Evolutionary conservation across 2,888 invertebrate genomes (phyloP), one percentile per base, ranked within the genome.

Genomic region (Pristionchus exspectatus): DNA sequence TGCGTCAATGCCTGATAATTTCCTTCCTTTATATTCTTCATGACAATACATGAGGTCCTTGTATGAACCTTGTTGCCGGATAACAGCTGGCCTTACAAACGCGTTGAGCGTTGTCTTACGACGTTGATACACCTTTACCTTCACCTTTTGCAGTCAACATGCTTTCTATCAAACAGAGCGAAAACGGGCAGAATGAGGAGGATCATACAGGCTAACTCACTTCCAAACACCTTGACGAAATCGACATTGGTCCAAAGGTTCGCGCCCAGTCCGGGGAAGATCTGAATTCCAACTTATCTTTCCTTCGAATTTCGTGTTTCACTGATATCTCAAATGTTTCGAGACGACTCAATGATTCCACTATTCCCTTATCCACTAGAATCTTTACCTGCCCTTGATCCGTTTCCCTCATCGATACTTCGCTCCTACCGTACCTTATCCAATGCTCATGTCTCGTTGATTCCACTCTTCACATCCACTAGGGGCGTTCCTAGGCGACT

Each of bases 381-480:
- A n/a, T n/a, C n/a, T n/a, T n/a, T n/a, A n/a, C n/a, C n/a, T n/a
- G n/a, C n/a, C n/a, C n/a, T n/a, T n/a, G n/a, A n/a, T n/a, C n/a
- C n/a, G n/a, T n/a, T n/a, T n/a, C n/a, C n/a, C n/a, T n/a, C n/a
- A n/a, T n/a, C n/a, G n/a, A n/a, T n/a, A 7, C 30, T 30, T 30
- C 69, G 30, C 10, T 69, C 38, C 18, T 81, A 84, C 59, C 59
- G n/a, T 84, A 84, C 84, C 84, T 84, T 84, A 33, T 59, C 59
- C 27, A 50, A 12, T 9, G 27, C 59, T 33, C 33, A 14, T 0
- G 18, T 56, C 21, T 2, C 84, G 18, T 12, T 24, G 14, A 84
- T 12, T 59, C 33, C 84, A 33, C n/a, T n/a, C 30, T 21, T 44
- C 3, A 44, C 44, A 44, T 44, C 44, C 44, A 44, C 44, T 3